Base-by-base conservation (phyloP, 2,797 vertebrate species). In the Tinamus major region DNA sequence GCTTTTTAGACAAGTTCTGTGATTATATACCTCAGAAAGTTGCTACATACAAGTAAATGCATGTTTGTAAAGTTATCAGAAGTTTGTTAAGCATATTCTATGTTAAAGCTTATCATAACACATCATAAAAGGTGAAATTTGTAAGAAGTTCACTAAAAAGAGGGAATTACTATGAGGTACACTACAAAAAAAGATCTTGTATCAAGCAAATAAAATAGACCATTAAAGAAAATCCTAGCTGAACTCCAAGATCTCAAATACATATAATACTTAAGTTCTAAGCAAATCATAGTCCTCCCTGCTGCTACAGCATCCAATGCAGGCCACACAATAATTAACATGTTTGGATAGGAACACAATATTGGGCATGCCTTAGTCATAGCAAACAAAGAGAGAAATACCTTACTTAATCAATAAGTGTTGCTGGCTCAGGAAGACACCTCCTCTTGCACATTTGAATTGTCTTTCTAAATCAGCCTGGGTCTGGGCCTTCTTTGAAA, bases 401-500 rank as follows among this genome's bases (percentile, higher is more conserved):
- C 3, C 41, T 42, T 89, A 5, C 19, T 35, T 42, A 20, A 55
- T 26, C 24, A 59, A 26, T 35, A 74, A 26, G 35, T 15, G 35
- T n/a, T 62, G 11, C 13, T 37, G 20, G 23, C 29, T 84, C 27
- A 51, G n/a, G 67, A 21, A 6, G 46, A 39, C 8, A 3, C 1
- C 29, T 85, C 19, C 27, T 65, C 21, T 78, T 58, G 16, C 4
- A 39, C 23, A 31, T 80, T 58, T 80, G 58, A 86, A 76, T 17
- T 0, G 9, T 9, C 9, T 15, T 42, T 67, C 63, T 2, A 63
- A 64, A 49, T 44, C 0, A n/a, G 24, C 16, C 49, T 44, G 19
- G 10, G 65, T 61, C 82, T 61, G 19, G 10, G 69, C 64, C 82
- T 61, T 58, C 46, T 72, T 65, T 46, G 31, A 7, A 76, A 39